Base-by-base conservation (phyloP, 2,888 invertebrate species). In the Acleris literana region DNA sequence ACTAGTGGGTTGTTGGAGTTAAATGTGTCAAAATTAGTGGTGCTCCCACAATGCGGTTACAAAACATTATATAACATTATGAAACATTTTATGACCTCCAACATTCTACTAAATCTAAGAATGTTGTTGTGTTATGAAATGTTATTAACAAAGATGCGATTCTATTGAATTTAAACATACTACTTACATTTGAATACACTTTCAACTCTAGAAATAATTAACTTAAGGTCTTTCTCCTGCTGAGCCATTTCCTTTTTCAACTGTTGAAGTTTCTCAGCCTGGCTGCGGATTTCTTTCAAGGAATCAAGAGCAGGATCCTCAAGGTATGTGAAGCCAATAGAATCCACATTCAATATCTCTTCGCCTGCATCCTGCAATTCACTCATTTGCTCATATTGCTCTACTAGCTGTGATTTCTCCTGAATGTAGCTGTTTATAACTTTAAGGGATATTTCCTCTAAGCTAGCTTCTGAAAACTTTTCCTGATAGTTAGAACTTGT, bases 391-490 rank as follows among this genome's bases (percentile, higher is more conserved):
- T 94, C 94, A 87, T 94, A 95, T 75, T 95, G 94, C 64, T 94
- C 94, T 69, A 95, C 95, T 52, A 95, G 81, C 78, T 95, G 95
- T 52, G 93, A 94, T 77, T 95, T 95, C 74, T 95, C 95, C 81
- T 95, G 93, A 73, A 94, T 94, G 73, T 95, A 94, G 80, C 94
- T 95, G 71, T 94, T 95, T 44, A 95, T 94, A 64, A 96, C 83
- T 83, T 95, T 95, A 33, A 96, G 85, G 1, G 96, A 95, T 75
- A 97, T 96, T 82, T 97, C 96, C 78, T 97, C 97, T 71, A 97
- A 88, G 77, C 96, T 96, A 22, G 94, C 90, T 75, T 94, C 93
- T 0, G 92, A 87, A 79, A 84, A 90, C 71, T 92, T 92, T 73
- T 92, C 94, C 75, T 93, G 92, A 73, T 91, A 92, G 71, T 94